Base-by-base conservation (phyloP, 2,113 vertebrate genomes). In the Prietella phreatophila region DNA sequence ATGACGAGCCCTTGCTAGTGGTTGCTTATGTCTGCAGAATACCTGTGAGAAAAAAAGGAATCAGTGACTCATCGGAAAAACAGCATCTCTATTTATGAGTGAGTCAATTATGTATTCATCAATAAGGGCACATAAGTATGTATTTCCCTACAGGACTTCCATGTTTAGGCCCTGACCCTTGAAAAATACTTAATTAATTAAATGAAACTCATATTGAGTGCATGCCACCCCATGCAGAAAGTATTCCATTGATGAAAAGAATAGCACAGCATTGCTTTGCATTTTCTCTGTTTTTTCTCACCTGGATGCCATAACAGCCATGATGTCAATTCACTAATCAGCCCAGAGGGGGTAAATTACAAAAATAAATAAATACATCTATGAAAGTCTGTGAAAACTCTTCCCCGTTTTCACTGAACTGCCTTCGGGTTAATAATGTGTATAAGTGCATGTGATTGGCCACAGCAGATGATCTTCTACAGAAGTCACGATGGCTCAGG, bases 31-130 rank as follows among this genome's bases (percentile, higher is more conserved):
- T 56, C 84, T 67, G 83, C 27, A 82, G 82, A 87, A n/a, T 86
- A 87, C 42, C 87, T 82, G 81, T 50, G 17, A 11, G 86, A 6
- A 88, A 88, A 85, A 85, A 87, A 61, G 36, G 82, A 88, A 90
- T 82, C 76, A 69, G 82, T 83, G 78, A 67, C 20, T 67, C 60
- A 71, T 84, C 15, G 79, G 88, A 39, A 69, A 63, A 81, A 89
- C 42, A 47, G 67, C 78, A 60, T 15, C 20, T 39, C 60, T 81
- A 81, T 84, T 91, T 89, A 87, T 65, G 71, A 90, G 79, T 65
- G 71, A 90, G 79, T 89, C 85, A 75, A 89, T 90, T 81, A 89
- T 86, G 71, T 85, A 69, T 82, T 84, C 73, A 82, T 87, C 89
- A 87, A 83, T 87, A 89, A 71, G 69, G 73, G 83, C 5, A 63